A percentile compares a stretch with the other conserved stretches of the same genome.
phyloP scores from a whole-genome alignment of 2,113 vertebrate genomes.

The Illadopsis cleaveri region DNA sequence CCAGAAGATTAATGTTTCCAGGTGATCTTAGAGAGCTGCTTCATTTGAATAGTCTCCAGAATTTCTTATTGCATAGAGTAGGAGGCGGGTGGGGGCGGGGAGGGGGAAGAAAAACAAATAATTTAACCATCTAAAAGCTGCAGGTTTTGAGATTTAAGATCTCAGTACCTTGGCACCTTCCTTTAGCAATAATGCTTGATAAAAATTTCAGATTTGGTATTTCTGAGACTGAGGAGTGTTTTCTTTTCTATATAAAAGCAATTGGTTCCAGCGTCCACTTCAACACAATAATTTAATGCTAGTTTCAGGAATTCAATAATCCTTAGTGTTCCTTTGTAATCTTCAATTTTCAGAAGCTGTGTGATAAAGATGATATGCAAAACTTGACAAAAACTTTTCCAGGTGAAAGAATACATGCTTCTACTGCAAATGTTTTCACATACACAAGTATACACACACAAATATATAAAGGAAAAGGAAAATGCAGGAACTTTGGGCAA shows the following conservation, averaged over 20 bases:
- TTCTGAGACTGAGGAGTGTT: neutral
- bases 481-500: neutral
- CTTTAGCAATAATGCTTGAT: neutral
- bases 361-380: neutral
- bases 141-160: neutral
- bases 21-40: neutral
- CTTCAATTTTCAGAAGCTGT: neutral
- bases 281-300: neutral
- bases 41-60: neutral
- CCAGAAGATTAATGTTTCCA: conserved; percentile 37
- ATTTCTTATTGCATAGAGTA: neutral
- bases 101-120: too few species aligned
- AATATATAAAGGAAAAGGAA: neutral
- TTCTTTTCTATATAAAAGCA: neutral
- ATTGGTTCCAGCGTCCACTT: neutral
- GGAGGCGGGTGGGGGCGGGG: too few species aligned
- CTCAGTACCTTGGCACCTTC: neutral
- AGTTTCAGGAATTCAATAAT: neutral
- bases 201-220: neutral
- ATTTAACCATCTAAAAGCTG: neutral
- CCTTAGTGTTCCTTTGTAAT: neutral
- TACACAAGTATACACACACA: neutral
- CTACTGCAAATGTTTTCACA: neutral
- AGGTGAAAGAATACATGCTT: neutral
- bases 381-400: neutral